Evolutionary conservation across 2,113 vertebrate genomes (phyloP), one percentile per base, ranked within the genome.

Genomic region (Rhegmatorhina hoffmannsi): DNA sequence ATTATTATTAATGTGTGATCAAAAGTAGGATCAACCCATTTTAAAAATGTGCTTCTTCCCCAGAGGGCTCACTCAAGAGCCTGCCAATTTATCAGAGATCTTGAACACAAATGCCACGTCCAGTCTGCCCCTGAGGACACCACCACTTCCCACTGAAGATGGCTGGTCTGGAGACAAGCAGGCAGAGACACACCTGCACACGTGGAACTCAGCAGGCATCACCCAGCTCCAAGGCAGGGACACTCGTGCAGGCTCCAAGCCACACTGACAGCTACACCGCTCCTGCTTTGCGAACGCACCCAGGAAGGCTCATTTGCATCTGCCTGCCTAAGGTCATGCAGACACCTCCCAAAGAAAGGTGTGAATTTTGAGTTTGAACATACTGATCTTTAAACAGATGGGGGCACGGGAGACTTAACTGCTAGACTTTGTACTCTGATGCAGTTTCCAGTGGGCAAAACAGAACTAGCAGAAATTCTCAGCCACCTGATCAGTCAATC

Each of bases 41-140:
- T 55, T 24, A 2, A 64, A 64, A 43, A 46, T 0, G 0, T 10
- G 13, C 1, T 26, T 68, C 38, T 83, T 23, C n/a, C 68, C 17
- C 34, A 13, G 24, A 5, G 3, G 6, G 17, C 28, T 59, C 26
- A 7, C 31, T 93, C 29, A 33, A 67, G 58, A 90, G 43, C 14
- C 25, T 63, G 34, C 6, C 66, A 63, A 23, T 67, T 63, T 38
- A 55, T 64, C 26, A 34, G 33, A 33, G 62, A 79, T n/a, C 63
- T 9, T 4, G 23, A 68, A 60, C 29, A 34, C 34, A 72, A 82
- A 55, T 13, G 13, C 52, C 59, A 50, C 56, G 82, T 38, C 14
- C 2, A 5, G 14, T 31, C 28, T 11, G 3, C n/a, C 49, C 33
- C 34, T 3, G 1, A 20, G 23, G 43, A 50, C 33, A 78, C 7